These are phyloP conservation scores for Trematomus bernacchii DNA, from an alignment of 2,797 vertebrate genomes.

Conservation along the genomic window DNA sequence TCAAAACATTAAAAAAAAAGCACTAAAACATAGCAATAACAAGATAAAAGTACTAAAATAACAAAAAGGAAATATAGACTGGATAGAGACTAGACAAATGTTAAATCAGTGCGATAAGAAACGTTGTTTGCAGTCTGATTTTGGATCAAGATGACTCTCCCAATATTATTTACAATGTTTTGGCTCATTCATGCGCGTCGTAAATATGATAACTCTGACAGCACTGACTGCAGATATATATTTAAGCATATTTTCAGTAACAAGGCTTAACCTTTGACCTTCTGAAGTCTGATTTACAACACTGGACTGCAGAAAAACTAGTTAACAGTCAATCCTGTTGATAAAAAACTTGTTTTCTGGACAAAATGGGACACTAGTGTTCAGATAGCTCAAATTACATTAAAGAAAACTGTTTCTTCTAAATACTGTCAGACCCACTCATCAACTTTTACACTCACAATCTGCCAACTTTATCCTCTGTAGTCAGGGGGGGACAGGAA, in stretches of 20 bases:
- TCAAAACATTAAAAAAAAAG: too few species aligned
- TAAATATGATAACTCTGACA: conserved; percentile 18
- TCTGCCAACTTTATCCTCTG: conserved; percentile 17
- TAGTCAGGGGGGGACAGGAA: conserved; percentile 41
- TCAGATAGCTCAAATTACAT: not conserved
- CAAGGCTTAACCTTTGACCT: not conserved
- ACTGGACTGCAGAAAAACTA: not conserved
- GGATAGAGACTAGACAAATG: too few species aligned
- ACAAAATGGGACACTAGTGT: not conserved
- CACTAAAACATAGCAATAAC: too few species aligned
- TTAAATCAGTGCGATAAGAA: not conserved
- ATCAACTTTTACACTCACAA: conserved; percentile 3
- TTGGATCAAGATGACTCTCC: not conserved
- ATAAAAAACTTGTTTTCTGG: not conserved
- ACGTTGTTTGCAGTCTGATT: not conserved
- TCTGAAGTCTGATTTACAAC: conserved; percentile 25
- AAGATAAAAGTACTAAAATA: too few species aligned
- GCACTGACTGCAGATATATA: not conserved
- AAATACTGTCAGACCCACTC: not conserved
- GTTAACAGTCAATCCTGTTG: too few species aligned
- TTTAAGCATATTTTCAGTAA: not conserved
- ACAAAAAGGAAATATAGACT: too few species aligned
- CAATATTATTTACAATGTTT: conserved; percentile 13
- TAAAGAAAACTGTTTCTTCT: not conserved
- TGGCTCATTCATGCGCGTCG: not conserved